These are phyloP conservation scores for Palythoa grandiflora DNA, from an alignment of 92 coral and sea anemone genomes.

Conservation along the genomic window DNA sequence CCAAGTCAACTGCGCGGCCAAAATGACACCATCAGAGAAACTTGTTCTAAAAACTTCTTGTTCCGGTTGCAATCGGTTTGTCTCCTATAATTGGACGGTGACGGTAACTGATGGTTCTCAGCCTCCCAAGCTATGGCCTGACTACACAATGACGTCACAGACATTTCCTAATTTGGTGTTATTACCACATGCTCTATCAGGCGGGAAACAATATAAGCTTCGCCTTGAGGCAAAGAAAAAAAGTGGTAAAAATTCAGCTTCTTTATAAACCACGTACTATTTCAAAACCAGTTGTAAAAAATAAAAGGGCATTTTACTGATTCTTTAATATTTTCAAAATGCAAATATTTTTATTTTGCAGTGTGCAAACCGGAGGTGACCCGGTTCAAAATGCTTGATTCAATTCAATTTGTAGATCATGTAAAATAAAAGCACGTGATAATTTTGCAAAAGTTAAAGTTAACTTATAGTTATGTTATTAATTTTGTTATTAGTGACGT, in stretches of 20 bases:
- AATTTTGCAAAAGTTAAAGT: no score
- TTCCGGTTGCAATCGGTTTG: constrained; percentile 46
- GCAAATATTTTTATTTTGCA: no score
- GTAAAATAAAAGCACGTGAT: no score
- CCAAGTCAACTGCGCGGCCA: constrained; percentile 66
- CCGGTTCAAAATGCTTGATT: no score
- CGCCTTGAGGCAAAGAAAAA: constrained; percentile 44
- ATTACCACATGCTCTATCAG: constrained; percentile 47
- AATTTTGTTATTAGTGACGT: no score
- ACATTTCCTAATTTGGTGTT: constrained; percentile 56
- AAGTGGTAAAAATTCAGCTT: constrained; percentile 19
- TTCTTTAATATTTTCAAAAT: no score
- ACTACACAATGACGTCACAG: constrained; percentile 60
- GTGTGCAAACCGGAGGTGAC: no score
- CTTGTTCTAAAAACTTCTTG: constrained; percentile 66
- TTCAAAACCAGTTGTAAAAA: no score
- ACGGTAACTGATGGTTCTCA: not conserved
- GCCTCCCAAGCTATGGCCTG: constrained; percentile 69
- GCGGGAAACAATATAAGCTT: constrained; percentile 45
- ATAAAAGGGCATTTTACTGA: no score
- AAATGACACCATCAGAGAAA: constrained; percentile 68
- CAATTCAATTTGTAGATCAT: no score
- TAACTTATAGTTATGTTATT: no score
- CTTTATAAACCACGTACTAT: not conserved
- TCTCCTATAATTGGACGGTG: constrained; percentile 76